A percentile compares a stretch with the other conserved stretches of the same genome.
phyloP scores from a whole-genome alignment of 2,113 vertebrate genomes.

The Paracyprichromis sp. region DNA sequence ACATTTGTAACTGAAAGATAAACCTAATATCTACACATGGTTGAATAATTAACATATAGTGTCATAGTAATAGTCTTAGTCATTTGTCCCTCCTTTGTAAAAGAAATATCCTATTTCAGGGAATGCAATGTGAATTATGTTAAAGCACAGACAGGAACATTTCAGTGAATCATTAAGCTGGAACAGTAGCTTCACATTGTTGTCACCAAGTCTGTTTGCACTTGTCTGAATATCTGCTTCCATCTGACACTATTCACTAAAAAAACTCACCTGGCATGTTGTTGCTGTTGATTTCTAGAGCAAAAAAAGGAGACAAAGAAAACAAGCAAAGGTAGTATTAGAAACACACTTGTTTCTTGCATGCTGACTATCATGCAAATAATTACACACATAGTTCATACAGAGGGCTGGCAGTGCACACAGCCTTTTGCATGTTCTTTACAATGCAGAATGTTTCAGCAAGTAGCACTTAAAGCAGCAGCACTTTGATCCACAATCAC shows the following conservation, averaged over 20 bases:
- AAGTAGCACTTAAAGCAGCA: not conserved
- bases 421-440: constrained; percentile 63
- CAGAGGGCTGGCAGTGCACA: constrained; percentile 41
- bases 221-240: not conserved
- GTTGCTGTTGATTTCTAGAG: constrained; percentile 80
- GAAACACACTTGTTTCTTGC: constrained; percentile 75
- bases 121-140: not conserved
- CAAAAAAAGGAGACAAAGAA: constrained; percentile 61
- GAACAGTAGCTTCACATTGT: not conserved
- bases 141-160: not conserved
- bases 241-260: not conserved
- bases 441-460: not conserved
- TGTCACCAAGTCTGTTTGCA: not conserved
- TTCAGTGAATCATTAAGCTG: not conserved
- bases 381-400: constrained; percentile 54
- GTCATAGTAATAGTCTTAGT: not conserved
- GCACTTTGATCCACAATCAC: not conserved
- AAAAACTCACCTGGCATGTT: constrained; percentile 90
- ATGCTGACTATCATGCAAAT: constrained; percentile 82
- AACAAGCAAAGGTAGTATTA: constrained; percentile 46
- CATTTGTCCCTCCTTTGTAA: not conserved
- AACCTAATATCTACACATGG: not conserved
- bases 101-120: not conserved
- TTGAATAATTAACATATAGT: not conserved
- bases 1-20: not conserved